A percentile compares a stretch with the other conserved stretches of the same genome.
Evolutionary conservation across 1,140 invertebrate genomes (phyloP).

Genomic region (Drosophila burlai): DNA sequence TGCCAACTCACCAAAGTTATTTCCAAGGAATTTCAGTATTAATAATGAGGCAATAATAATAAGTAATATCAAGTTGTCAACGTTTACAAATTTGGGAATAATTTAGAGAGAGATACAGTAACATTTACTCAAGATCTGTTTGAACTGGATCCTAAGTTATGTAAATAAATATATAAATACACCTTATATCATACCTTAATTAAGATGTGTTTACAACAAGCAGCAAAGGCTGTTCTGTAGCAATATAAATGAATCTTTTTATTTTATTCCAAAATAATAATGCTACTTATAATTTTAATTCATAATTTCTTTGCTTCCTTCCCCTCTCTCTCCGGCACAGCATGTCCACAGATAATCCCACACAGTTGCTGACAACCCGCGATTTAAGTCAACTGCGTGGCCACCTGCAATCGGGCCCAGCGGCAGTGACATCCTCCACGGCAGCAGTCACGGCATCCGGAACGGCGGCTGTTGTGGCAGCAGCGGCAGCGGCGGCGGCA

Average conservation of each 20-base stretch:
- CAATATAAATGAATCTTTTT: not conserved
- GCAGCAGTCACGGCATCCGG: constrained; percentile 16
- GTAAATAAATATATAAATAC: too few species aligned
- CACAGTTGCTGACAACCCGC: constrained; percentile 75
- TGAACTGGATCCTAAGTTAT: too few species aligned
- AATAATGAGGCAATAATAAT: constrained; percentile 12
- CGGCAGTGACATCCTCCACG: constrained; percentile 19
- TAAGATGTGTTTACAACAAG: not conserved
- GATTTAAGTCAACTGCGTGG: constrained; percentile 75
- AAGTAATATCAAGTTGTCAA: not conserved
- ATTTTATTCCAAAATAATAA: not conserved
- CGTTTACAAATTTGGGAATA: not conserved
- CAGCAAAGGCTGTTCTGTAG: not conserved
- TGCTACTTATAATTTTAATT: not conserved
- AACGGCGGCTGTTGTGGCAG: constrained; percentile 24
- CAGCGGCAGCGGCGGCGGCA: constrained; percentile 9
- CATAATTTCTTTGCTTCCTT: not conserved
- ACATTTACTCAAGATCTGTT: not conserved
- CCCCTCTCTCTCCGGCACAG: constrained; percentile 54
- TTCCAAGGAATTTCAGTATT: constrained; percentile 24
- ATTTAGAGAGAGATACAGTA: not conserved
- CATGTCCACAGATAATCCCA: constrained; percentile 85
- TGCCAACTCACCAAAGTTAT: constrained; percentile 11
- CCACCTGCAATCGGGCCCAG: constrained; percentile 49
- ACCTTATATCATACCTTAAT: not conserved